A percentile compares a stretch with the other conserved stretches of the same genome.
Conservation (phyloP, 2,113 vertebrate species). For the Setophaga kirtlandii region DNA sequence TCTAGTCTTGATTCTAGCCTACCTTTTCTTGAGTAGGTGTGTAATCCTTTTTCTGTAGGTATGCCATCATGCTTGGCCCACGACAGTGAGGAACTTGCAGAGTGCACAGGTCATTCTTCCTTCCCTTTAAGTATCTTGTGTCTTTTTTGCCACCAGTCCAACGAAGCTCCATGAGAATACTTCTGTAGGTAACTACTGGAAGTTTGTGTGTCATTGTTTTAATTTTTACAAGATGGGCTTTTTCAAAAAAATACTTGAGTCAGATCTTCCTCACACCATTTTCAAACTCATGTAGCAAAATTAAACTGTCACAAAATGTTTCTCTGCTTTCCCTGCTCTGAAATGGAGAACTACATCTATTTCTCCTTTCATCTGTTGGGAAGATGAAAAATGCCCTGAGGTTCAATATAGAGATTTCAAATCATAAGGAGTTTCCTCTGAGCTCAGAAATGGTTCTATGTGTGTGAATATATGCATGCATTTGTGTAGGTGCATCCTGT, state of each 20-base stretch:
- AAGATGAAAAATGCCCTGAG: neutral
- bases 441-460: neutral
- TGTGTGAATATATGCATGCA: neutral
- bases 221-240: neutral
- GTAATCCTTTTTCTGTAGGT: neutral
- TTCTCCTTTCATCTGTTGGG: neutral
- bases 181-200: neutral
- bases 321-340: neutral
- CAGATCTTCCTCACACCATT: neutral
- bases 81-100: neutral
- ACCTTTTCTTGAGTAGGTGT: neutral
- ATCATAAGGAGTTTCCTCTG: neutral
- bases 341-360: neutral
- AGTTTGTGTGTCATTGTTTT: neutral
- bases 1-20: neutral
- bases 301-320: slow-evolving; percentile 11
- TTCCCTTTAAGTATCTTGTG: neutral
- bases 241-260: neutral
- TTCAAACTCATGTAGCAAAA: slow-evolving; percentile 10
- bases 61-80: neutral
- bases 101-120: neutral
- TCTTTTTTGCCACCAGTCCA: neutral
- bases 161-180: neutral
- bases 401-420: neutral
- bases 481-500: neutral